Conservation (phyloP, 2,797 vertebrate species). For the Tangara arthus region DNA sequence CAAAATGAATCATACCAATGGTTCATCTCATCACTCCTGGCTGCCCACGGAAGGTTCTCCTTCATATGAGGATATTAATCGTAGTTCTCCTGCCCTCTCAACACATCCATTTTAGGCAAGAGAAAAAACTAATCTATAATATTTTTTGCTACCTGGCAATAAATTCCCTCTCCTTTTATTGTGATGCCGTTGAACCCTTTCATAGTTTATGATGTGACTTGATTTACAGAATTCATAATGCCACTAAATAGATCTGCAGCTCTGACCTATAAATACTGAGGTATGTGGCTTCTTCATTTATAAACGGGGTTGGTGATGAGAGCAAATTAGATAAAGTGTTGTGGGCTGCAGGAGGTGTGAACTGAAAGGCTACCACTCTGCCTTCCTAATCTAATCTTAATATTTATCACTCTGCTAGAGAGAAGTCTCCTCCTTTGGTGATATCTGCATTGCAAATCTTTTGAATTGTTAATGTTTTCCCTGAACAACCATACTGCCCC, state of each 20-base stretch:
- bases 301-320: neutral
- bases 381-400: conserved; percentile 3
- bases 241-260: neutral
- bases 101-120: neutral
- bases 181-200: neutral
- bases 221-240: conserved; percentile 34
- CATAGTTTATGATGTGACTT: neutral
- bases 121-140: neutral
- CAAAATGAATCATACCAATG: neutral
- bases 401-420: neutral
- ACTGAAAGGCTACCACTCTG: neutral
- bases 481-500: neutral
- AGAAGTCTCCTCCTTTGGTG: neutral
- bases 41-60: neutral
- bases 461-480: neutral
- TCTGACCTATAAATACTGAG: conserved; percentile 31
- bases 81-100: neutral
- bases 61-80: neutral
- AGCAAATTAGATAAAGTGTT: conserved; percentile 24
- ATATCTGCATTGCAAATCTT: neutral
- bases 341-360: conserved; percentile 12
- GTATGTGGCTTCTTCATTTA: conserved; percentile 6
- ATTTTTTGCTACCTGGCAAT: neutral
- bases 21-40: neutral
- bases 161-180: neutral